Conservation (phyloP, 2,888 invertebrate genomes). For the Xanthorhoe designata region DNA sequence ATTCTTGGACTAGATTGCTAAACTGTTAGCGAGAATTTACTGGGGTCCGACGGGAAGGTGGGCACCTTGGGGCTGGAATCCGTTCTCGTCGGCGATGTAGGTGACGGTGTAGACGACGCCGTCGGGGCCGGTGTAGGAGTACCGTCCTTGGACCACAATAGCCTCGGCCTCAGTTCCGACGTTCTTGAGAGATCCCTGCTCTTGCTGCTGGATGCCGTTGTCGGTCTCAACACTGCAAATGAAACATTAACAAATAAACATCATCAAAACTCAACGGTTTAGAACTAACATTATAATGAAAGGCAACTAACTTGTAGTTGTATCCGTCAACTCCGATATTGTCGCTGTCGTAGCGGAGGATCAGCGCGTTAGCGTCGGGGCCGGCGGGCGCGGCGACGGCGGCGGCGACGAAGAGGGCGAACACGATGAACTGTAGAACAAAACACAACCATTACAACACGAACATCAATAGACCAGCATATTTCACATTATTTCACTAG, state of each 20-base stretch:
- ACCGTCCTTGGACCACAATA: constrained; percentile 62
- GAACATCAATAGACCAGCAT: neutral
- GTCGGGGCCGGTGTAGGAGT: constrained; percentile 72
- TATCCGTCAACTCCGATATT: constrained; percentile 69
- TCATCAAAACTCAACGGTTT: constrained; percentile 3
- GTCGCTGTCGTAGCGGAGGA: constrained; percentile 52
- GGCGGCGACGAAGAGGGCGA: constrained; percentile 65
- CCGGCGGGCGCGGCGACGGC: constrained; percentile 61
- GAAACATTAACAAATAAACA: neutral
- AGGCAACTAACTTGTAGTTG: constrained; percentile 61
- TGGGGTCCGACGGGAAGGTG: constrained; percentile 59
- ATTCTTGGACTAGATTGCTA: constrained; percentile 45
- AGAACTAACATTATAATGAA: neutral
- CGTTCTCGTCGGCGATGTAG: constrained; percentile 82
- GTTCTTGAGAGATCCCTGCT: constrained; percentile 57
- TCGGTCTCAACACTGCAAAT: constrained; percentile 61
- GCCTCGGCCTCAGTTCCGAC: constrained; percentile 64
- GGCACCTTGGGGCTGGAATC: constrained; percentile 79
- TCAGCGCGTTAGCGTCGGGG: constrained; percentile 58
- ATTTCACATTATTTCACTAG: constrained; percentile 15
- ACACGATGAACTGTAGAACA: constrained; percentile 70
- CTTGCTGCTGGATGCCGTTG: constrained; percentile 59
- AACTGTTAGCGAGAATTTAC: constrained; percentile 43
- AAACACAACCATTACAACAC: constrained; percentile 19
- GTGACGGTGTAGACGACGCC: constrained; percentile 74